Conservation (phyloP, 2,113 vertebrate genomes). For the Bucco capensis region DNA sequence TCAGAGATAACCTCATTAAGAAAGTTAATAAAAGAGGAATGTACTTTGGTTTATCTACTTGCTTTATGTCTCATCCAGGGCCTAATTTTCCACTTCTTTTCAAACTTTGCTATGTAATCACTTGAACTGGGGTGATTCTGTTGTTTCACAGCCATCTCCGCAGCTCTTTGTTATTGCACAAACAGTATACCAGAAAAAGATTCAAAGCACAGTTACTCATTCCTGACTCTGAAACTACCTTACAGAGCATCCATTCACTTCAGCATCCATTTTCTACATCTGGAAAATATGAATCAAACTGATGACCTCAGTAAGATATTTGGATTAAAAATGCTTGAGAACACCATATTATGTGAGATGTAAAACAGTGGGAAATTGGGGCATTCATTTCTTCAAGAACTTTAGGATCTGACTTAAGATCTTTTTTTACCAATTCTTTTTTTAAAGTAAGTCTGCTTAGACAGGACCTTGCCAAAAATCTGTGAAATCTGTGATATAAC, state of each 20-base stretch:
- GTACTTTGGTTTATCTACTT: constrained; percentile 11
- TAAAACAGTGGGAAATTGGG: not conserved
- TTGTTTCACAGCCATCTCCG: not conserved
- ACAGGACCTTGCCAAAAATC: not conserved
- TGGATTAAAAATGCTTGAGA: not conserved
- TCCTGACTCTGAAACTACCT: not conserved
- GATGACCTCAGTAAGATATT: not conserved
- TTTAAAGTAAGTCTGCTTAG: not conserved
- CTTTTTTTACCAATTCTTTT: not conserved
- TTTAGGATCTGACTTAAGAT: not conserved
- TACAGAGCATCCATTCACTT: not conserved
- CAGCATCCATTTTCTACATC: not conserved
- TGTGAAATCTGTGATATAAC: not conserved
- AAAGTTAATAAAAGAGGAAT: constrained; percentile 28
- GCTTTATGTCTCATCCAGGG: not conserved
- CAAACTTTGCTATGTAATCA: not conserved
- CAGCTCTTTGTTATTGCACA: not conserved
- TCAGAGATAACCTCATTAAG: constrained; percentile 12
- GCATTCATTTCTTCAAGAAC: not conserved
- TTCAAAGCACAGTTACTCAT: not conserved
- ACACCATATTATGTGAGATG: not conserved
- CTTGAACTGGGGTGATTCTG: not conserved
- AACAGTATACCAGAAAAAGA: not conserved
- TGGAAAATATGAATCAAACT: not conserved
- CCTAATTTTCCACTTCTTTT: constrained; percentile 1